Conservation (phyloP, 2,113 vertebrate genomes). For the Desmodus rotundus region DNA sequence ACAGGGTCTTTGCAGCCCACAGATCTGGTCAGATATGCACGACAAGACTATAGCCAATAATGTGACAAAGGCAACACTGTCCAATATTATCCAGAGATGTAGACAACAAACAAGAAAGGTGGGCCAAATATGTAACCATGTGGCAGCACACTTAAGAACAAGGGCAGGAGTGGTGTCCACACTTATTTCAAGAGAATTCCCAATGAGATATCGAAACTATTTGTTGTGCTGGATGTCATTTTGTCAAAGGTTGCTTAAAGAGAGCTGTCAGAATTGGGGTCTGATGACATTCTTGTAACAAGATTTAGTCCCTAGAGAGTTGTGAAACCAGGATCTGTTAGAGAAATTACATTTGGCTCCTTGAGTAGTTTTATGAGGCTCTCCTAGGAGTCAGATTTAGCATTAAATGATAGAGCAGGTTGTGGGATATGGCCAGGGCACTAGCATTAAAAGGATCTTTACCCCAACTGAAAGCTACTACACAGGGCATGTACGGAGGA, state of each 20-base stretch:
- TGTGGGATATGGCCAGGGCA: neutral
- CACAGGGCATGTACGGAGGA: neutral
- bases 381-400: constrained; percentile 30
- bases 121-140: neutral
- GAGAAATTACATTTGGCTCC: constrained; percentile 50
- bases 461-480: constrained; percentile 7
- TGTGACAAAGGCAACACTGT: neutral
- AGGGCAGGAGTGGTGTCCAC: constrained; percentile 1
- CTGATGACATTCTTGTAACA: constrained; percentile 50
- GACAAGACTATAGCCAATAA: neutral
- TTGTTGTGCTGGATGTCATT: constrained; percentile 46
- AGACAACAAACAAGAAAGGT: constrained; percentile 33
- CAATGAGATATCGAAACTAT: constrained; percentile 41
- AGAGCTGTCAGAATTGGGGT: constrained; percentile 32
- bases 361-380: constrained; percentile 45
- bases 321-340: constrained; percentile 51
- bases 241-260: constrained; percentile 54
- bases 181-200: constrained; percentile 50
- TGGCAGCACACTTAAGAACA: neutral
- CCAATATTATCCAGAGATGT: neutral
- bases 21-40: neutral
- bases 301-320: constrained; percentile 32
- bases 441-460: constrained; percentile 23
- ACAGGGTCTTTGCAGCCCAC: neutral
- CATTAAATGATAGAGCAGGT: neutral